Evolutionary conservation across 2,888 invertebrate species (phyloP), one percentile per base, ranked within the genome.

Genomic region (Rhagium mordax): DNA sequence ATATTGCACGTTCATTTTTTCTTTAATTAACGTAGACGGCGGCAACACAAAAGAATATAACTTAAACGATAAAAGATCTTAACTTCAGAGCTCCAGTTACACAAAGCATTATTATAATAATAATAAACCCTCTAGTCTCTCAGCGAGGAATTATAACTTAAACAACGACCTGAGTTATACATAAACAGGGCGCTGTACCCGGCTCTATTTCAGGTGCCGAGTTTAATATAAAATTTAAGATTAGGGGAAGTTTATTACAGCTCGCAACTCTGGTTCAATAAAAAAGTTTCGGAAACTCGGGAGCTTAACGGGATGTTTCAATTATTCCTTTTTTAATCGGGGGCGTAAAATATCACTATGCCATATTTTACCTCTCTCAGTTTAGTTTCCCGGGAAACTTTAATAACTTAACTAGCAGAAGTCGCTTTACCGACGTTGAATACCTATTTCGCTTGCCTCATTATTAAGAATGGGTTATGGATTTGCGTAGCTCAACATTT

Each of bases 61-160:
- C 53, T n/a, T n/a, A 15, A 41, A 4, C 20, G 51, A 20, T 53
- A 53, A 53, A 6, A 20, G 51, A 53, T 21, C 13, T 53, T 21
- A 53, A 21, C 27, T 20, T 33, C 29, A 60, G 18, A 13, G 18
- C 18, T 20, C 47, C 33, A 61, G 41, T 61, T 47, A 29, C 15
- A 61, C 60, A 61, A 47, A 18, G 47, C 47, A 20, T 61, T 61
- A 61, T 61, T 33, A 41, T 33, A 61, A 61, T 20, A 41, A 20
- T 20, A 55, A 21, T 21, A 21, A 24, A 20, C 24, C 20, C 41
- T 13, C 33, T 0, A 16, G 41, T 15, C 4, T 60, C 47, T 18
- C 33, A 29, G 47, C 13, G 7, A 41, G 60, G 20, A 18, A 41
- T 41, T 18, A 33, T 33, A 61, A 21, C 20, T 61, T 13, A 33